These are phyloP conservation scores for Cerastis leucographa DNA, from an alignment of 2,888 invertebrate genomes.

Conservation along the genomic window DNA sequence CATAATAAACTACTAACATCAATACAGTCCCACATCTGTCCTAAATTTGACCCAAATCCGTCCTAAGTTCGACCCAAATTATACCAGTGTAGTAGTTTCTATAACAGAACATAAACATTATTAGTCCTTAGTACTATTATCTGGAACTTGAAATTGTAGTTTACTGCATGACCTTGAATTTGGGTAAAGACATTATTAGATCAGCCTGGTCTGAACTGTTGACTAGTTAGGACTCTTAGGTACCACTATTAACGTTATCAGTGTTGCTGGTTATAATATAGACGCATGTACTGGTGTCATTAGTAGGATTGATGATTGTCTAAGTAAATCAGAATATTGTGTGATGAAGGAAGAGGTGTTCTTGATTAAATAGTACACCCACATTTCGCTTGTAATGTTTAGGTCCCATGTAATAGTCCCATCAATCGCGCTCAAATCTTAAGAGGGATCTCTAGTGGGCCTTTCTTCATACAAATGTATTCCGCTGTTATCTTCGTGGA, in stretches of 20 bases:
- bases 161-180: conserved; percentile 9
- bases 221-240: neutral
- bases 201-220: neutral
- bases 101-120: neutral
- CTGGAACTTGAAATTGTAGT: neutral
- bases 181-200: neutral
- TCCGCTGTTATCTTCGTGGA: no score
- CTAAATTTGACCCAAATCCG: neutral
- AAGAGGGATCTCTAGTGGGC: no score
- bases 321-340: neutral
- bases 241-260: neutral
- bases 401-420: no score
- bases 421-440: no score
- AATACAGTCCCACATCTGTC: neutral
- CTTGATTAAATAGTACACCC: no score
- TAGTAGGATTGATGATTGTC: neutral
- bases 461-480: no score
- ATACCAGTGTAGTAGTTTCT: conserved; percentile 1
- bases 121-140: neutral
- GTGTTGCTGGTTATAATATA: neutral
- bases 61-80: neutral
- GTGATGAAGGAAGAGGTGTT: neutral
- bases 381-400: no score
- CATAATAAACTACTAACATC: conserved; percentile 5
- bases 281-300: no score